phyloP scores from a whole-genome alignment of 1,140 invertebrate species.

The Heliconius congener region DNA sequence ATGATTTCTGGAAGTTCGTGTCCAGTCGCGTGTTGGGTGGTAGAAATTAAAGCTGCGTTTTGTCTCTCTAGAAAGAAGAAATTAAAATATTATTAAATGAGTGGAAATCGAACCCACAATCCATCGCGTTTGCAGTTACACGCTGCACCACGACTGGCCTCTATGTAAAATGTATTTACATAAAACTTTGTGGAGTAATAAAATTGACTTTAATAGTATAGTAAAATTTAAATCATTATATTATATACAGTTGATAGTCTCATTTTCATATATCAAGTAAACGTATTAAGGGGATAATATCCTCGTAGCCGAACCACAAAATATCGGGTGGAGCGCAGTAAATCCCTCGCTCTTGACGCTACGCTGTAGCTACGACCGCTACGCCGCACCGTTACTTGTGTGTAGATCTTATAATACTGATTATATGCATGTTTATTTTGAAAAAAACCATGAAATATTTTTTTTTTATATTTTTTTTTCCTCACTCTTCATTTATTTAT shows the following conservation, averaged over 20 bases:
- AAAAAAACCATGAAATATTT: too few relatives aligned
- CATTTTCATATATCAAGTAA: constrained; percentile 15
- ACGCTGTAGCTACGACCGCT: constrained; percentile 36
- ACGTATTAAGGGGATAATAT: constrained; percentile 32
- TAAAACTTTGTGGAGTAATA: not conserved
- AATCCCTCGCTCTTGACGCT: constrained; percentile 35
- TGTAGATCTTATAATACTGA: not conserved
- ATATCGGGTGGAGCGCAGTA: constrained; percentile 37
- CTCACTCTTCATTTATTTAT: too few relatives aligned
- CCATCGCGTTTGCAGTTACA: too few relatives aligned
- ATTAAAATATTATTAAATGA: too few relatives aligned
- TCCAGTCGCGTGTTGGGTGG: too few relatives aligned
- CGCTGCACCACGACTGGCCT: too few relatives aligned
- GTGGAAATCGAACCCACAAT: too few relatives aligned
- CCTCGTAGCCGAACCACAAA: constrained; percentile 29
- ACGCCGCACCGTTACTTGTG: constrained; percentile 17
- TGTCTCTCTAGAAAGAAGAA: too few relatives aligned
- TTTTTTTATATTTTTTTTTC: too few relatives aligned
- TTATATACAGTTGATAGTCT: constrained; percentile 15
- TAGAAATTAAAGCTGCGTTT: too few relatives aligned
- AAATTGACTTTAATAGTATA: not conserved
- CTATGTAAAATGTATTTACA: too few relatives aligned
- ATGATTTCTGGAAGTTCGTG: too few relatives aligned
- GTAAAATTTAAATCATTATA: not conserved
- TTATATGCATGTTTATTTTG: not conserved